These are phyloP conservation scores for Oncorhynchus tshawytscha DNA, from an alignment of 2,113 vertebrate genomes.

Conservation along the genomic window DNA sequence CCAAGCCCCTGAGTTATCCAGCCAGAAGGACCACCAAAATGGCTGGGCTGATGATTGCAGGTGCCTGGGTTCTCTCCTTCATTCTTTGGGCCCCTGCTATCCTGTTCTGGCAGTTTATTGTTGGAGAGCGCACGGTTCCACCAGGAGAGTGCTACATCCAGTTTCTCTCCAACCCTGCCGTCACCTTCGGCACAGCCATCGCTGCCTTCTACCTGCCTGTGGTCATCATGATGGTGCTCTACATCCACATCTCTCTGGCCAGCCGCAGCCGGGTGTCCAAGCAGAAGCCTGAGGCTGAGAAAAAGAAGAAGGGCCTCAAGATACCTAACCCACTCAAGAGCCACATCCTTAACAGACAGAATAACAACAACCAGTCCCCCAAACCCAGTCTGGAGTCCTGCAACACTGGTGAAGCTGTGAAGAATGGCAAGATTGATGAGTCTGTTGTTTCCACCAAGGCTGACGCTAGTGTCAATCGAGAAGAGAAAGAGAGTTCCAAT, in stretches of 20 bases:
- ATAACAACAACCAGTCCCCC: conserved; percentile 81
- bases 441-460: conserved; percentile 64
- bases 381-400: conserved; percentile 72
- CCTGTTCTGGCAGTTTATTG: conserved; percentile 98
- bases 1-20: conserved; percentile 93
- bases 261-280: conserved; percentile 93
- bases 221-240: conserved; percentile 97
- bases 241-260: conserved; percentile 95
- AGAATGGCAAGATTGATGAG: conserved; percentile 86
- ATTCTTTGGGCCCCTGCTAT: conserved; percentile 97
- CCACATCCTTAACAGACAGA: conserved; percentile 82
- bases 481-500: conserved; percentile 95
- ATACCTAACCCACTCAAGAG: conserved; percentile 82
- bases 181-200: conserved; percentile 95
- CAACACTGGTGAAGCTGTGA: conserved; percentile 73
- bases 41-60: conserved; percentile 96
- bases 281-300: conserved; percentile 86
- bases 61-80: conserved; percentile 96
- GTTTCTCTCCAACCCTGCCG: conserved; percentile 94
- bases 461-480: conserved; percentile 56
- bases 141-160: conserved; percentile 92
- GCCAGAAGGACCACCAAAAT: conserved; percentile 94
- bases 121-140: conserved; percentile 89
- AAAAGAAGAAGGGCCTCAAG: conserved; percentile 87
- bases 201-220: conserved; percentile 98